Conservation (phyloP, 2,797 vertebrate genomes). For the Petrocephalus schoutedeni region DNA sequence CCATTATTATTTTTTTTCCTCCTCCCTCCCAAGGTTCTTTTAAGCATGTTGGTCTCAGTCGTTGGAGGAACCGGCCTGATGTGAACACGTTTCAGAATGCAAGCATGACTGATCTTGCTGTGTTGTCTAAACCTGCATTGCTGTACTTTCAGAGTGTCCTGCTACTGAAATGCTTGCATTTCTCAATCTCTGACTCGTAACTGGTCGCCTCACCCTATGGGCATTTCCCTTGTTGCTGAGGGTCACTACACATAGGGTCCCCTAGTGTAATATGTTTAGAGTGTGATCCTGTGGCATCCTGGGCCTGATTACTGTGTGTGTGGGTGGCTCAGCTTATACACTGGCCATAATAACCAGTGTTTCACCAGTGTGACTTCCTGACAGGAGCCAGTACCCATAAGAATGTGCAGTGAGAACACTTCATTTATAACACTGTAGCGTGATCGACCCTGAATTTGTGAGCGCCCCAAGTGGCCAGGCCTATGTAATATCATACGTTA, state of each 20-base stretch:
- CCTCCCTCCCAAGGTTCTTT: not conserved
- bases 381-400: not conserved
- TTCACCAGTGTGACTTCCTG: not conserved
- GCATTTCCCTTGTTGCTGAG: not conserved
- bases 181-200: not conserved
- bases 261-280: not conserved
- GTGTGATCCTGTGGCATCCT: not conserved
- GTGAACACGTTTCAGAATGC: not conserved
- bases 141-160: not conserved
- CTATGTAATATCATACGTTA: not conserved
- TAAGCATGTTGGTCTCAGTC: not conserved
- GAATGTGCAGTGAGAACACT: not conserved
- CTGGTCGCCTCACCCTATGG: not conserved
- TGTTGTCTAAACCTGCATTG: not conserved
- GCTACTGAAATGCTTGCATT: conserved; percentile 12
- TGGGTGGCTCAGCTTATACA: not conserved
- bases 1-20: not conserved
- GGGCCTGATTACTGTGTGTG: not conserved
- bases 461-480: not conserved
- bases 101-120: not conserved
- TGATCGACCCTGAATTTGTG: not conserved
- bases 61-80: not conserved
- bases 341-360: not conserved
- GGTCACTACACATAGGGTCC: not conserved
- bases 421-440: not conserved